phyloP scores from a whole-genome alignment of 92 coral and sea anemone genomes.

The Anthopleura xanthogrammica region DNA sequence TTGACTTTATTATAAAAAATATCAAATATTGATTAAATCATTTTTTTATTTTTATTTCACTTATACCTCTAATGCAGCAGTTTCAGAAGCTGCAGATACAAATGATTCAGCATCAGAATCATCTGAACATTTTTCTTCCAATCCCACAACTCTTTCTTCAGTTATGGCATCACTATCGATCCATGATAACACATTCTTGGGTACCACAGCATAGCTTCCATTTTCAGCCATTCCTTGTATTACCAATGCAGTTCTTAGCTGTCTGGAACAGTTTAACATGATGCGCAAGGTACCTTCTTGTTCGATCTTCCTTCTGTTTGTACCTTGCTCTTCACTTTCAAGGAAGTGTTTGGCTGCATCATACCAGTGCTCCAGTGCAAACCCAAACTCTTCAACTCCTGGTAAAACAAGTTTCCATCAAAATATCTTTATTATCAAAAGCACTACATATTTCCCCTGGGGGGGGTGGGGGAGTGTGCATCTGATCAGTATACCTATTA shows the following conservation, averaged over 20 bases:
- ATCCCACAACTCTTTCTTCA: conserved; percentile 36
- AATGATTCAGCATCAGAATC: conserved; percentile 73
- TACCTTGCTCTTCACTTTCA: conserved; percentile 33
- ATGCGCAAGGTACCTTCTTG: conserved; percentile 52
- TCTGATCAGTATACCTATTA: too few species aligned
- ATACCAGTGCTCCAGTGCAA: conserved; percentile 83
- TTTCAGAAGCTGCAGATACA: conserved; percentile 90
- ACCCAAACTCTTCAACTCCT: conserved; percentile 79
- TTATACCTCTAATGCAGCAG: conserved; percentile 80
- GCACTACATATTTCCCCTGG: neutral
- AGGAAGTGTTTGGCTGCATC: conserved; percentile 57
- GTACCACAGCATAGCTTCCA: conserved; percentile 24
- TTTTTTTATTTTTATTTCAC: too few species aligned
- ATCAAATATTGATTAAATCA: neutral
- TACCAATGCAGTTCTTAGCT: conserved; percentile 62
- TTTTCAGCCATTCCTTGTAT: conserved; percentile 46
- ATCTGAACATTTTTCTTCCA: conserved; percentile 18
- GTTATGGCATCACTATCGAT: conserved; percentile 48
- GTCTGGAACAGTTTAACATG: conserved; percentile 54
- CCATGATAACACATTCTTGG: conserved; percentile 66
- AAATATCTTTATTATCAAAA: neutral
- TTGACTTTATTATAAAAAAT: too few species aligned
- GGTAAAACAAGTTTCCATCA: neutral
- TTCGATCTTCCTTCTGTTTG: conserved; percentile 27
- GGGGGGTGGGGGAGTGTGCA: too few species aligned